Base-by-base conservation (phyloP, 2,888 invertebrate genomes). In the Diarsia brunnea region DNA sequence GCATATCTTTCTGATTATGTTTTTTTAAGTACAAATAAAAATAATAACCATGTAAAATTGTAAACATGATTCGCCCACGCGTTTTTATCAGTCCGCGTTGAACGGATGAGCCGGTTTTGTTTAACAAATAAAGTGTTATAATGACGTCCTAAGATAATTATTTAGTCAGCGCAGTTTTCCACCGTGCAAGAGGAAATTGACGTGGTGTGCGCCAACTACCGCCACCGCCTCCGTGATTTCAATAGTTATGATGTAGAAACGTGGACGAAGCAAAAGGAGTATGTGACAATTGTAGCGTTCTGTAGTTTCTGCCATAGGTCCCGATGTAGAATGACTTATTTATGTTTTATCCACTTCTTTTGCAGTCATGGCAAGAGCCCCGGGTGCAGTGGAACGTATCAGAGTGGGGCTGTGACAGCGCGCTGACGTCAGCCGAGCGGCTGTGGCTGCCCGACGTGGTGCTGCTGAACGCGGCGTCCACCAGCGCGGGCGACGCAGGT, bases 371-470 rank as follows among this genome's bases (percentile, higher is more conserved):
- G 98, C 93, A 91, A 61, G 98, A 98, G 90, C 97, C 97, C n/a
- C 97, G 98, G 75, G 93, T 98, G 8, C 95, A 96, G 69, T 98
- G 98, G 98, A 97, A 98, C 90, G 92, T 97, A 0, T 94, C 95
- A 4, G 97, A 97, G 38, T 98, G 98, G 86, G 97, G 97, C 47
- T 95, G 98, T 69, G 94, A 94, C 31, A 92, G 93, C 61, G 93
- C 98, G 58, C 97, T 98, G 90, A 95, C 98, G 88, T 97, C 97
- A 14, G 97, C 97, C 77, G 97, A 97, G 92, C 98, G 98, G 90
- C 96, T 98, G 86, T 98, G 98, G 98, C 97, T 97, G 92, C 98
- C 98, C 7, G 98, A 98, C 92, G 95, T 98, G 78, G 97, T 97
- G 81, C 95, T 98, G 21, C 97, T 98, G 86, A 98, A 98, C 94